Evolutionary conservation across 2,888 invertebrate species (phyloP).

Genomic region (Strigamia crassipes): DNA sequence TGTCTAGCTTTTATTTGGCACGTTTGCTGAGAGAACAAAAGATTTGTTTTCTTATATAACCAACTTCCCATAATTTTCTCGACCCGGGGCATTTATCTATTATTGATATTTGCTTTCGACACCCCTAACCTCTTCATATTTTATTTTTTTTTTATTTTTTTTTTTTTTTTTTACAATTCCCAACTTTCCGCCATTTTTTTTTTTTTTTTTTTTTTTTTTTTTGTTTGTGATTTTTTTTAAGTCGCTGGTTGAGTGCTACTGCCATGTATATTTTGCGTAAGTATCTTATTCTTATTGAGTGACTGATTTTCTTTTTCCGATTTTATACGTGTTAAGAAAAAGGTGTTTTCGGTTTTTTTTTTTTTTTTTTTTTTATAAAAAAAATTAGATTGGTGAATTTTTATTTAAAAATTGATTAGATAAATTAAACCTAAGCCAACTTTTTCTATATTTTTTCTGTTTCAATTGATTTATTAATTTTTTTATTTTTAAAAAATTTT

Average conservation of each 20-base stretch:
- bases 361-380: neutral
- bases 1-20: slow-evolving; percentile 21
- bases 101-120: neutral
- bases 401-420: neutral
- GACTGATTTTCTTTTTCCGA: neutral
- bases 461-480: neutral
- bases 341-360: neutral
- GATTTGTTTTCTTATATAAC: slow-evolving; percentile 4
- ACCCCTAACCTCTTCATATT: slow-evolving; percentile 3
- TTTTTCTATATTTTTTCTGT: neutral
- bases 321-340: neutral
- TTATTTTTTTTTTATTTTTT: slow-evolving; percentile 48
- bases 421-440: neutral
- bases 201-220: slow-evolving; percentile 46
- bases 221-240: slow-evolving; percentile 18
- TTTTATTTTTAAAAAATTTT: neutral
- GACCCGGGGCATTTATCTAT: neutral
- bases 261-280: slow-evolving; percentile 1
- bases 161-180: slow-evolving; percentile 37
- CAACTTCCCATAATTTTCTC: neutral
- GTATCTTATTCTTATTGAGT: slow-evolving; percentile 4
- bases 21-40: slow-evolving; percentile 4
- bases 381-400: neutral
- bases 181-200: slow-evolving; percentile 45
- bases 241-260: slow-evolving; percentile 15